Percentiles rank a stretch among this genome's conserved stretches.
Conservation (phyloP, 2,888 invertebrate genomes). For the Tachina lurida region DNA sequence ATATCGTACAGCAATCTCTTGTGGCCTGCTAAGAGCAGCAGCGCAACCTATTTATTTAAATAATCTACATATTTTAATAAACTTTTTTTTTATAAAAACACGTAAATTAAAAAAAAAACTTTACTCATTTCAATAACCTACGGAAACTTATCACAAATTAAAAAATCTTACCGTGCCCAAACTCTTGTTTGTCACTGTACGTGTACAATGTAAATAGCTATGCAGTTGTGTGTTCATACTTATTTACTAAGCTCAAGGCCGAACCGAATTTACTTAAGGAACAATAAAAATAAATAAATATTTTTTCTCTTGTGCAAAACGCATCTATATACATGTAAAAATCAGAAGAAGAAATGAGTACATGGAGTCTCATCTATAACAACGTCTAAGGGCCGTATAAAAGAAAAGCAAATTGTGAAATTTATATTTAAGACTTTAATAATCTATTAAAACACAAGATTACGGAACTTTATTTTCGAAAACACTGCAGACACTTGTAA, state of each 20-base stretch:
- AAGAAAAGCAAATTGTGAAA: not conserved
- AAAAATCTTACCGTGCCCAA: not conserved
- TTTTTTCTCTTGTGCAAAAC: slow-evolving; percentile 3
- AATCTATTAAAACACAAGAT: too few relatives aligned
- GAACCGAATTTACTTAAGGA: slow-evolving; percentile 18
- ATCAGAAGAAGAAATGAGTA: not conserved
- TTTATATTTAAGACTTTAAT: not conserved
- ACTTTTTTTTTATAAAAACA: too few relatives aligned
- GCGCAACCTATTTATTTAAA: too few relatives aligned
- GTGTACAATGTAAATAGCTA: not conserved
- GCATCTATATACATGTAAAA: too few relatives aligned
- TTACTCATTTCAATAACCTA: too few relatives aligned
- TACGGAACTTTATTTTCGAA: too few relatives aligned
- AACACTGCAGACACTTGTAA: too few relatives aligned
- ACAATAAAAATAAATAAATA: not conserved
- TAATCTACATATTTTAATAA: too few relatives aligned
- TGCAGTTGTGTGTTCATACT: not conserved
- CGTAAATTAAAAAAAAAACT: too few relatives aligned
- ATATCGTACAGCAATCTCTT: too few relatives aligned
- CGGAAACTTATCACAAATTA: too few relatives aligned
- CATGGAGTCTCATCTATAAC: not conserved
- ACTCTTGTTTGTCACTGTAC: not conserved
- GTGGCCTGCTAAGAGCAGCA: too few relatives aligned
- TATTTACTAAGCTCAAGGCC: slow-evolving; percentile 49
- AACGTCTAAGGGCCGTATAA: not conserved